A percentile compares a stretch with the other conserved stretches of the same genome.
Conservation (phyloP, 1,140 invertebrate genomes). For the Cydia splendana region DNA sequence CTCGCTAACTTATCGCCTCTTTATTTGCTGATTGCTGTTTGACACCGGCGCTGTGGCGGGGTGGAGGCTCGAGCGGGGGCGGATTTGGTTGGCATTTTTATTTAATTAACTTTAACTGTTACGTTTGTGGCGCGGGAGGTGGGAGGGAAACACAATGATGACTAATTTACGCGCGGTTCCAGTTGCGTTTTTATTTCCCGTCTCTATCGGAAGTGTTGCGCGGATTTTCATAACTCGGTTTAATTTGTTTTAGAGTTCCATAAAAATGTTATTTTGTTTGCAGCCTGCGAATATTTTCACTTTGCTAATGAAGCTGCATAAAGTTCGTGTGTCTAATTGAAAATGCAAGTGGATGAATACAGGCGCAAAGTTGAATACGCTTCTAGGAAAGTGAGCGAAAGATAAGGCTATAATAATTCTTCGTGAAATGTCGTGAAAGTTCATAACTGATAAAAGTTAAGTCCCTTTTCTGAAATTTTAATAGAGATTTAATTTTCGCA, state of each 20-base stretch:
- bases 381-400: constrained; percentile 54
- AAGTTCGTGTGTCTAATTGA: constrained; percentile 56
- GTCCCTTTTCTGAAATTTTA: constrained; percentile 75
- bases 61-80: constrained; percentile 41
- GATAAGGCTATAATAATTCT: constrained; percentile 77
- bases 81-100: constrained; percentile 69
- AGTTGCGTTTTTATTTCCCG: constrained; percentile 47
- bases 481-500: constrained; percentile 74
- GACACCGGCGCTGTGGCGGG: constrained; percentile 54
- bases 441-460: constrained; percentile 78
- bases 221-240: constrained; percentile 41
- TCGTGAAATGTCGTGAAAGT: constrained; percentile 74
- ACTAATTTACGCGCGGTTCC: constrained; percentile 68
- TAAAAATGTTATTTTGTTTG: constrained; percentile 36
- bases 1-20: constrained; percentile 74
- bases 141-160: constrained; percentile 60
- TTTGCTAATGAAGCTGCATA: constrained; percentile 32
- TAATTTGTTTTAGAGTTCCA: constrained; percentile 42
- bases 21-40: constrained; percentile 76
- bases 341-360: constrained; percentile 62
- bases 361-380: constrained; percentile 59
- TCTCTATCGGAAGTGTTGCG: constrained; percentile 43
- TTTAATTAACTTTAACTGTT: constrained; percentile 74
- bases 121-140: constrained; percentile 48
- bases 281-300: constrained; percentile 16